These are phyloP conservation scores for Paramuricea clavata DNA, from an alignment of 92 coral and sea anemone genomes.

Conservation along the genomic window DNA sequence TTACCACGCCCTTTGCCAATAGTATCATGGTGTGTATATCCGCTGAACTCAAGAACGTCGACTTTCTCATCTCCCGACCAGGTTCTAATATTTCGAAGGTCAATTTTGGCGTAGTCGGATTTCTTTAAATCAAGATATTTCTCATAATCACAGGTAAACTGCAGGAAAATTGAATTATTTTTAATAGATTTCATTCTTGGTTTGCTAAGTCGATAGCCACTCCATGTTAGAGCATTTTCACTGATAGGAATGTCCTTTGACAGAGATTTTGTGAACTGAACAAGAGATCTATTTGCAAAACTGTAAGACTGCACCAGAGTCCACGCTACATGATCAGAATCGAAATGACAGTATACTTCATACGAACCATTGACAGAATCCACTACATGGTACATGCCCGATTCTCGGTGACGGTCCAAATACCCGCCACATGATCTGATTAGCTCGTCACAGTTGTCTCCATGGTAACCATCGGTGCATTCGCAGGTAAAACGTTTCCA, in stretches of 20 bases:
- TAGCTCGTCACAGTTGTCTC: not conserved
- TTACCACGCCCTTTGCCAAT: not conserved
- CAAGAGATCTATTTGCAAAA: not conserved
- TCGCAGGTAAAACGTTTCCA: constrained; percentile 12
- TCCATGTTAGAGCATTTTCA: not conserved
- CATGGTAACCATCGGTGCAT: not conserved
- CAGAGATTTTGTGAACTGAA: not conserved
- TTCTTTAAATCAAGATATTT: not conserved
- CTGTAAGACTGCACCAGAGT: not conserved
- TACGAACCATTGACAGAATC: not conserved
- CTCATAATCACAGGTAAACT: constrained; percentile 7
- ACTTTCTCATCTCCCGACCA: not conserved
- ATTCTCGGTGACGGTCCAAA: not conserved
- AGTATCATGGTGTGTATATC: not conserved
- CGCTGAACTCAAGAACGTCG: not conserved
- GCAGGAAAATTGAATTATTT: not conserved
- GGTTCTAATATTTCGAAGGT: not conserved
- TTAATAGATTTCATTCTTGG: not conserved
- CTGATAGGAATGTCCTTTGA: not conserved
- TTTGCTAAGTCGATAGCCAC: not conserved
- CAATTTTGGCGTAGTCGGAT: not conserved
- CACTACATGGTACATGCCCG: not conserved
- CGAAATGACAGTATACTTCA: not conserved
- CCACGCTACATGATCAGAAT: not conserved
- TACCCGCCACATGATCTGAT: not conserved